Evolutionary conservation across 2,888 invertebrate species (phyloP).

Genomic region (Abrostola tripartita): DNA sequence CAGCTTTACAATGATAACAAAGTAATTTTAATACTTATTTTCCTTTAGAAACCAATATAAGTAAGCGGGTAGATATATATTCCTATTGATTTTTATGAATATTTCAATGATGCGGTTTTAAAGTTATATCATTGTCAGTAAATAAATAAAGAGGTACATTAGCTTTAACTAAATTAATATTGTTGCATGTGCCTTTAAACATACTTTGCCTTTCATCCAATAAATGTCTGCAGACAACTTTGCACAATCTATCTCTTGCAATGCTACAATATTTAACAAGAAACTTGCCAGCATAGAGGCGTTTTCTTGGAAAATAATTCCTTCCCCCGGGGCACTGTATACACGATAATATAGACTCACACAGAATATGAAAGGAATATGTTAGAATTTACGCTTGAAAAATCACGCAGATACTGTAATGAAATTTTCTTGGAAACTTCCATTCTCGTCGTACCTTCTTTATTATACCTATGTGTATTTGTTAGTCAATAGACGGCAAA

Average conservation of each 20-base stretch:
- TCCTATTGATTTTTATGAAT: no score
- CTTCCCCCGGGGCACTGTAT: constrained; percentile 2
- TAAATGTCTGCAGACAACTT: not conserved
- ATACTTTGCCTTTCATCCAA: not conserved
- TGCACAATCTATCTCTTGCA: not conserved
- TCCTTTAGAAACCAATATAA: no score
- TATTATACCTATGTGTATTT: constrained; percentile 2
- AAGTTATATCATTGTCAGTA: no score
- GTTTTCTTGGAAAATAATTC: constrained; percentile 6
- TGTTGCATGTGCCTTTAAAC: not conserved
- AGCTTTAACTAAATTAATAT: constrained; percentile 2
- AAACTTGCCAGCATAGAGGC: not conserved
- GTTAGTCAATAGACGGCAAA: not conserved
- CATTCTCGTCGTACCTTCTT: no score
- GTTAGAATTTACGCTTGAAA: constrained; percentile 22
- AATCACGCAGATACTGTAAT: constrained; percentile 17
- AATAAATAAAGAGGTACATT: not conserved
- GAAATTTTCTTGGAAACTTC: constrained; percentile 2
- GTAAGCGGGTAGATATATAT: no score
- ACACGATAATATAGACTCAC: not conserved
- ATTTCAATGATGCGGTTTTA: no score
- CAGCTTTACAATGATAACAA: no score
- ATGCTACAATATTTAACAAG: not conserved
- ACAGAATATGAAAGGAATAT: constrained; percentile 9
- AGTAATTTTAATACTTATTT: no score